These are phyloP conservation scores for Pristionchus mayeri DNA, from an alignment of 2,888 invertebrate species.

Conservation along the genomic window DNA sequence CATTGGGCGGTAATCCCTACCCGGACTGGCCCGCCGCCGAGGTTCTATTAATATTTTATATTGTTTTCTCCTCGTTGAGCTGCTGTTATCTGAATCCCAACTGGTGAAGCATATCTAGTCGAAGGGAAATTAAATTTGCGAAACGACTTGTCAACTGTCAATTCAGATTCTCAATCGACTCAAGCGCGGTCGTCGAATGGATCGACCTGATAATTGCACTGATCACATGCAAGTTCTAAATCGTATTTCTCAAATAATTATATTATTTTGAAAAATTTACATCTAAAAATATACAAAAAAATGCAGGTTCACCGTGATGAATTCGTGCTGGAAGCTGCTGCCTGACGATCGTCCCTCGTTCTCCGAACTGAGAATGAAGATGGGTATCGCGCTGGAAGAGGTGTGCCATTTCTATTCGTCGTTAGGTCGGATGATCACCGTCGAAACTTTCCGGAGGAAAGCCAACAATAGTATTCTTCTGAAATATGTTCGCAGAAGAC, in stretches of 20 bases:
- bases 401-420: neutral
- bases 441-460: too few relatives aligned
- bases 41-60: neutral
- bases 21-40: slow-evolving; percentile 45
- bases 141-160: too few relatives aligned
- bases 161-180: slow-evolving; percentile 21
- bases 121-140: neutral
- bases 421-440: too few relatives aligned
- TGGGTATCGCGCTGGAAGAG: slow-evolving; percentile 31
- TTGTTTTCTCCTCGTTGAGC: neutral
- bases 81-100: neutral
- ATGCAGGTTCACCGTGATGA: slow-evolving; percentile 37
- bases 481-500: too few relatives aligned
- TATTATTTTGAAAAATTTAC: neutral
- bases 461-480: too few relatives aligned
- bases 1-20: slow-evolving; percentile 30
- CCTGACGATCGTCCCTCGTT: neutral
- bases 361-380: slow-evolving; percentile 1
- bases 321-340: neutral
- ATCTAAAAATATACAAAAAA: neutral
- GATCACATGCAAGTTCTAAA: slow-evolving; percentile 44
- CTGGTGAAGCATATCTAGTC: neutral
- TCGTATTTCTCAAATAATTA: neutral
- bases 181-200: slow-evolving; percentile 26
- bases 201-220: slow-evolving; percentile 26